phyloP scores from a whole-genome alignment of 2,888 invertebrate genomes.

The Lobophora halterata region DNA sequence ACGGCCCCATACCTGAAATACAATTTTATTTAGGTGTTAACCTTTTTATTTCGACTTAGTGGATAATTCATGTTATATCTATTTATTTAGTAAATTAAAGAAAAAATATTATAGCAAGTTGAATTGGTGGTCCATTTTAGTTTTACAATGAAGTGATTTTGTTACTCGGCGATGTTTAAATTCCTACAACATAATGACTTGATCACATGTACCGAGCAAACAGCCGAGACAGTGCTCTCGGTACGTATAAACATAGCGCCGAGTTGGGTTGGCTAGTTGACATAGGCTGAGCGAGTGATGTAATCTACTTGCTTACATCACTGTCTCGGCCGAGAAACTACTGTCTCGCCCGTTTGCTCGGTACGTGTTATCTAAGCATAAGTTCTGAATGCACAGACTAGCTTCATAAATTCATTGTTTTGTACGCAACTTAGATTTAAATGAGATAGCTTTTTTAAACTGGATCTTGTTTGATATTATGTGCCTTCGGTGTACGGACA shows the following conservation, averaged over 20 bases:
- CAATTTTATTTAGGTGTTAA: constrained; percentile 40
- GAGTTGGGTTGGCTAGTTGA: too few relatives aligned
- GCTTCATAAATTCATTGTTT: constrained; percentile 52
- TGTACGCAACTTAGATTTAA: constrained; percentile 55
- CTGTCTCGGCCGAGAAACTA: too few relatives aligned
- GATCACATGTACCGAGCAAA: too few relatives aligned
- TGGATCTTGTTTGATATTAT: constrained; percentile 51
- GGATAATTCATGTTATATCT: constrained; percentile 71
- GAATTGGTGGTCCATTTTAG: constrained; percentile 33
- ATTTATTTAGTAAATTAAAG: constrained; percentile 65
- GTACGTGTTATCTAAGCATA: too few relatives aligned
- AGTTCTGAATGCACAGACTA: constrained; percentile 32
- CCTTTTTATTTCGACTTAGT: constrained; percentile 57
- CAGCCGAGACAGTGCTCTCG: too few relatives aligned
- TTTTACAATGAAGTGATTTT: constrained; percentile 26
- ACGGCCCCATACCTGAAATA: constrained; percentile 56
- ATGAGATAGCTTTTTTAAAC: constrained; percentile 75
- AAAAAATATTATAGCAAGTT: constrained; percentile 31
- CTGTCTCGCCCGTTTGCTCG: too few relatives aligned
- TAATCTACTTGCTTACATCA: too few relatives aligned
- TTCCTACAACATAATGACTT: background rate
- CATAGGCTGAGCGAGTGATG: too few relatives aligned
- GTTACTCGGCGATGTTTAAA: constrained; percentile 15
- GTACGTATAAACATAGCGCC: too few relatives aligned
- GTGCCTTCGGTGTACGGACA: constrained; percentile 69